phyloP scores from a whole-genome alignment of 2,113 vertebrate genomes.

The Lagopus leucura region DNA sequence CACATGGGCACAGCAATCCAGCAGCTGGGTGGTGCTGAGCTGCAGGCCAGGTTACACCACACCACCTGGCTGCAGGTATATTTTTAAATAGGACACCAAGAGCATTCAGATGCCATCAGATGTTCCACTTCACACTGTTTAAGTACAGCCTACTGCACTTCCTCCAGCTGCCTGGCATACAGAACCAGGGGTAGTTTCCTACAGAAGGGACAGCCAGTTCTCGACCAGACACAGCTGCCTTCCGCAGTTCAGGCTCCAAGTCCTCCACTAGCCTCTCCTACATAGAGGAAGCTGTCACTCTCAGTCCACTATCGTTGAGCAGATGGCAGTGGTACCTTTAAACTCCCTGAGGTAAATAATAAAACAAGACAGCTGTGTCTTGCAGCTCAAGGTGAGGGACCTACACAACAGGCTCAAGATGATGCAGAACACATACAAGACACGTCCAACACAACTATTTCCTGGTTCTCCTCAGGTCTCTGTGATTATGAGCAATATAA shows the following conservation, averaged over 20 bases:
- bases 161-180: slow-evolving; percentile 1
- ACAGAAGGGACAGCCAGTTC: background rate
- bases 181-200: background rate
- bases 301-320: background rate
- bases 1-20: background rate
- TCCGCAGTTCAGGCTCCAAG: background rate
- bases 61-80: background rate
- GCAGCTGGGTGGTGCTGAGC: background rate
- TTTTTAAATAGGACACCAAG: background rate
- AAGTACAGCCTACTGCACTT: background rate
- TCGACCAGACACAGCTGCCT: background rate
- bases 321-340: background rate
- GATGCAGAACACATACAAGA: background rate
- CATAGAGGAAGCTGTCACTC: background rate
- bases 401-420: background rate
- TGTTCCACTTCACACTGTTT: background rate
- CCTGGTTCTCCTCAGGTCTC: background rate
- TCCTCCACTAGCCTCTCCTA: background rate
- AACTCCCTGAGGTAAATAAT: background rate
- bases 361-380: background rate
- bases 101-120: background rate
- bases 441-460: background rate
- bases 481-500: background rate
- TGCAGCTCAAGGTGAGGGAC: background rate
- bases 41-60: background rate